These are phyloP conservation scores for Nycteola revayana DNA, from an alignment of 2,888 invertebrate species.

Conservation along the genomic window DNA sequence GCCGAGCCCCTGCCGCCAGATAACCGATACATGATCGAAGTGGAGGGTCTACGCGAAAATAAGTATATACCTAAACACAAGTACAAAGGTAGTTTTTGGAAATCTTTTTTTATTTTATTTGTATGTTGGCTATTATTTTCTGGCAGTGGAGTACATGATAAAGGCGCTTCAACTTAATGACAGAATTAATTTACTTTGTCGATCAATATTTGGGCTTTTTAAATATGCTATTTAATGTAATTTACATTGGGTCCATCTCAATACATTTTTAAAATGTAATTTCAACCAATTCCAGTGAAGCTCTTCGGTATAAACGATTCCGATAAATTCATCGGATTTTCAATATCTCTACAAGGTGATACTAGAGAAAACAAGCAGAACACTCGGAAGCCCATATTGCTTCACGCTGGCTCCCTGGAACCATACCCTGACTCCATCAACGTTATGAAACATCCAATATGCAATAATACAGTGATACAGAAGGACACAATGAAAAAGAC, in stretches of 20 bases:
- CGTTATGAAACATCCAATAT: constrained; percentile 38
- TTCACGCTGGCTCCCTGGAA: constrained; percentile 52
- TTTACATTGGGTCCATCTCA: too few species aligned
- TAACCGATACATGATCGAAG: constrained; percentile 59
- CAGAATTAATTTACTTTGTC: too few species aligned
- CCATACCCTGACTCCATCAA: constrained; percentile 37
- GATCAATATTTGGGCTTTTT: too few species aligned
- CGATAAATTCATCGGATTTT: constrained; percentile 65
- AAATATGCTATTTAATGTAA: too few species aligned
- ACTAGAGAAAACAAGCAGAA: constrained; percentile 51
- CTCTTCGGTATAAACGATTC: constrained; percentile 49
- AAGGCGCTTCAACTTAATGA: too few species aligned
- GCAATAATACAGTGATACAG: constrained; percentile 63
- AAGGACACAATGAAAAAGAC: constrained; percentile 62
- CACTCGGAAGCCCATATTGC: constrained; percentile 45
- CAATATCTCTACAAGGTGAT: constrained; percentile 61
- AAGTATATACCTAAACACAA: constrained; percentile 49
- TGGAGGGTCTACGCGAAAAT: constrained; percentile 49
- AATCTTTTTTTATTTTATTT: too few species aligned
- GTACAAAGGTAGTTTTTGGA: constrained; percentile 38
- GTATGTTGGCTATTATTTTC: too few species aligned
- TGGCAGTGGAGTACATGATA: too few species aligned
- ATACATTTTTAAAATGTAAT: too few species aligned
- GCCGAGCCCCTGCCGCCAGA: constrained; percentile 62
- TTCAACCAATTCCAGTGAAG: constrained; percentile 59